Percentiles rank a stretch among this genome's conserved stretches.
Conservation (phyloP, 2,113 vertebrate genomes). For the Peromyscus leucopus region DNA sequence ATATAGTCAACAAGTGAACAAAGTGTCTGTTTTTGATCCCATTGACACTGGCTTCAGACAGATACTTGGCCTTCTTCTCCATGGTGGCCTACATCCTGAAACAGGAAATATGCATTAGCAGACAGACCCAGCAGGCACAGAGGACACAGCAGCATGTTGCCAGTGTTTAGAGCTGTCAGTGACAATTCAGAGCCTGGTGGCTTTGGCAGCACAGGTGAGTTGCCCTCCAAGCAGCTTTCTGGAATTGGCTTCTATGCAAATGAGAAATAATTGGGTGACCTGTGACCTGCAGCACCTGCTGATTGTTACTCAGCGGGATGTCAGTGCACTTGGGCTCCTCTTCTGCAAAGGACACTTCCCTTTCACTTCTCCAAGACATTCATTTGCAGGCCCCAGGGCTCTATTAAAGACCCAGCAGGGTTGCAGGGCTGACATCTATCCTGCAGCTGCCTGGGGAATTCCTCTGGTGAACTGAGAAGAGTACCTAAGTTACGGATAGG, state of each 20-base stretch:
- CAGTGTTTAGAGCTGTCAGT: slow-evolving; percentile 3
- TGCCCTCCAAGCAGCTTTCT: background rate
- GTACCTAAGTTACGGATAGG: background rate
- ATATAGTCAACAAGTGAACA: background rate
- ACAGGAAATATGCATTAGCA: slow-evolving; percentile 82
- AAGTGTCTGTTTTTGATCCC: slow-evolving; percentile 51
- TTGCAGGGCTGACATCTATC: background rate
- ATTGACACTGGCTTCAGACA: slow-evolving; percentile 49
- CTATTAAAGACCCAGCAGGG: background rate
- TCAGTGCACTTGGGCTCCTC: background rate
- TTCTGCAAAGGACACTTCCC: background rate
- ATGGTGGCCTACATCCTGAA: slow-evolving; percentile 74
- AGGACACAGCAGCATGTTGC: slow-evolving; percentile 32
- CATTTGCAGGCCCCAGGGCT: background rate
- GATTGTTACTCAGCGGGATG: background rate
- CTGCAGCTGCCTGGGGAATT: background rate
- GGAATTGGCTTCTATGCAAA: slow-evolving; percentile 55
- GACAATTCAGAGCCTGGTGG: background rate
- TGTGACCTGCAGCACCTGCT: background rate
- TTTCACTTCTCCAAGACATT: background rate
- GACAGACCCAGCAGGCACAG: slow-evolving; percentile 60
- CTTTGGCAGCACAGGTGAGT: slow-evolving; percentile 39
- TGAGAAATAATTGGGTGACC: slow-evolving; percentile 54
- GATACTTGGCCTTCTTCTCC: slow-evolving; percentile 69
- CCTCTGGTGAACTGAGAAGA: background rate